Base-by-base conservation (phyloP, 2,113 vertebrate species). In the Leptosomus discolor region DNA sequence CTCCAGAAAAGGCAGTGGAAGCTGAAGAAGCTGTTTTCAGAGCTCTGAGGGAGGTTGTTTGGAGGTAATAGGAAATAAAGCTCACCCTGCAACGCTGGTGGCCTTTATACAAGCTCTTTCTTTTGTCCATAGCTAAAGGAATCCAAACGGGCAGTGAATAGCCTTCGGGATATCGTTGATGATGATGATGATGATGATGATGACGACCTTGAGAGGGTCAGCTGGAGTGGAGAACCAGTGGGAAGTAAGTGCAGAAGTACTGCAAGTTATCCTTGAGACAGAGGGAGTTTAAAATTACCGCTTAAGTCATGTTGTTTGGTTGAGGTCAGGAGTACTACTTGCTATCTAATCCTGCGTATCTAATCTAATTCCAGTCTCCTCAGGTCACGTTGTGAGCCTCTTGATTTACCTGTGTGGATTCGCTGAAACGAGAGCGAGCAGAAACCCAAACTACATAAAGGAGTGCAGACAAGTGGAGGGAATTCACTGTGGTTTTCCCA, bases 141-240 rank as follows among this genome's bases (percentile, higher is more conserved):
- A 78, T 99, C 99, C 15, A 99, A 99, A 87, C 98, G 97, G 81
- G 98, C 99, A 2, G 99, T 99, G 93, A 99, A 99, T 53, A 99
- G 98, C 88, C 98, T 99, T 81, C 98, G 98, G 14, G 97, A 96
- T 29, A 98, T 99, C 7, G 98, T 98, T 4, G 98, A 99, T 61
- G 99, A 99, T 15, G 99, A 98, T 4, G 98, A 99, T 4, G 98
- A 99, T 3, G 99, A n/a, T n/a, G n/a, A 71, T 34, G 70, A 99
- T 0, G 99, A 99, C 0, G 99, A 99, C 18, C 98, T 99, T 92
- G 99, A 99, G 96, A 99, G 98, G 96, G 98, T 99, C 98, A 99
- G 98, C 98, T 99, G 99, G 99, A 99, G 98, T 0, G 99, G 99
- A n/a, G 99, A 99, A 24, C 99, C 99, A 8, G 98, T 99, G 60